Evolutionary conservation across 2,797 vertebrate species (phyloP), one percentile per base, ranked within the genome.

Genomic region (Enteromius fasciolatus): DNA sequence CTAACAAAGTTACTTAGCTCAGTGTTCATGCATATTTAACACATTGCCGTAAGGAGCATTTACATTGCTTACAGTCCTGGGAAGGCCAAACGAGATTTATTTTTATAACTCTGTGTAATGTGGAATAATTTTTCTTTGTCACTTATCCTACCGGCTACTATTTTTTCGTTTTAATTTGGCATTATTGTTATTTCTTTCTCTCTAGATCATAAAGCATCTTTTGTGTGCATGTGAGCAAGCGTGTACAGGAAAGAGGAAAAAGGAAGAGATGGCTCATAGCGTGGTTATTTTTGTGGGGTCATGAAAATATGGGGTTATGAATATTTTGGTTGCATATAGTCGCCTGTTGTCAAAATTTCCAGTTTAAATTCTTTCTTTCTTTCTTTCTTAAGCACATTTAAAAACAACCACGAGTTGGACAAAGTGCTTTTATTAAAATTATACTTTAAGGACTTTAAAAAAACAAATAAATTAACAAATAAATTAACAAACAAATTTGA

Each of bases 231-330:
- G 39, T 33, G 68, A 61, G 67, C 63, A 20, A 72, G 54, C 12
- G 5, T 73, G 12, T 50, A 39, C 28, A 73, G 79, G 79, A 81
- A 80, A 80, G 52, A 63, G 78, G 68, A 72, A 80, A 80, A 81
- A 72, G 78, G 67, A 80, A 80, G 79, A 81, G 57, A 81, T 73
- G 41, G 54, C 79, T 81, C 68, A 63, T 48, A 36, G 57, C 31
- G n/a, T 8, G 41, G 57, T 61, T 48, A 73, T 73, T 81, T 81
- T 36, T 72, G 67, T 80, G 36, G 28, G 69, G 68, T 73, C 79
- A 36, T 72, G 52, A 72, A 46, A 80, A 72, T 80, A 80, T 33
- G 8, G 28, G 68, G 41, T 63, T 54, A 73, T 81, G 69, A 73
- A 64, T 50, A 46, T 33, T 50, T 63, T n/a, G 2, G 18, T 33